phyloP scores from a whole-genome alignment of 2,888 invertebrate species.

The Pseudanteris insignis region DNA sequence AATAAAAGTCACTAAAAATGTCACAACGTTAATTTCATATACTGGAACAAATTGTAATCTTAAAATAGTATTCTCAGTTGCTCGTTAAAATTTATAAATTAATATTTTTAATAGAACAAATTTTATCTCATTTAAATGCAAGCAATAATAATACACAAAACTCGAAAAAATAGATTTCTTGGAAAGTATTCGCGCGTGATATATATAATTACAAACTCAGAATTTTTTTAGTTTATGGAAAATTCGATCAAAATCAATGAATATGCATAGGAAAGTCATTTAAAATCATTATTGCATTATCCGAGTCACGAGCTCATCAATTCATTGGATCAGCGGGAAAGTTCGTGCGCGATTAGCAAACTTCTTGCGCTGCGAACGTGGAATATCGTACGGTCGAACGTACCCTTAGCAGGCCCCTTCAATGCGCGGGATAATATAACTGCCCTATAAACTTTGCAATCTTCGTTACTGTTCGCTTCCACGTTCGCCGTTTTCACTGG shows the following conservation, averaged over 20 bases:
- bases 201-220: too few species aligned
- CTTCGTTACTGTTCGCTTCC: not conserved
- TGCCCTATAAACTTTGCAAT: not conserved
- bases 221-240: not conserved
- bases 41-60: too few species aligned
- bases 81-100: too few species aligned
- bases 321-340: slow-evolving; percentile 9
- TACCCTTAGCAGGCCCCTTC: not conserved
- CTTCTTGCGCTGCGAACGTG: not conserved
- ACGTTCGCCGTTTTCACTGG: not conserved
- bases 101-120: too few species aligned
- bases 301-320: slow-evolving; percentile 1
- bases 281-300: slow-evolving; percentile 11
- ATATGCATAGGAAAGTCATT: slow-evolving; percentile 7
- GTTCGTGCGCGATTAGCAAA: slow-evolving; percentile 9
- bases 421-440: slow-evolving; percentile 3
- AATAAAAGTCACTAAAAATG: too few species aligned
- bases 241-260: slow-evolving; percentile 12
- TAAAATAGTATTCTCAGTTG: too few species aligned
- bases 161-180: too few species aligned
- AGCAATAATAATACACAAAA: too few species aligned
- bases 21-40: too few species aligned
- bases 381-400: slow-evolving; percentile 8
- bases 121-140: too few species aligned
- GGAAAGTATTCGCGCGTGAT: too few species aligned